Conservation (phyloP, 2,888 invertebrate species). For the Eudemis profundana region DNA sequence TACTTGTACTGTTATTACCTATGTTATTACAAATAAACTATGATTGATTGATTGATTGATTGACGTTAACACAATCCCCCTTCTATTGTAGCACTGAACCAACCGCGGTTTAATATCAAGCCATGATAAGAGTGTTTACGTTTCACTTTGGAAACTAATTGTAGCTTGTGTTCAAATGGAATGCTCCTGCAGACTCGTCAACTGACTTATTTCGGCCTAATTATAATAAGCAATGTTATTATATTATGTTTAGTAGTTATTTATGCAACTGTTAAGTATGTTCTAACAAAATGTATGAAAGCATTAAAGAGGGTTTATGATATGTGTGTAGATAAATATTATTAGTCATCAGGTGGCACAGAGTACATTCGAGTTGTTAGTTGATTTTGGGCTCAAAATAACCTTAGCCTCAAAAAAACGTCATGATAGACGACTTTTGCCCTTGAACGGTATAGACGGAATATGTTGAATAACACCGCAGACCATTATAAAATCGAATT, state of each 20-base stretch:
- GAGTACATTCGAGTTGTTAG: too few relatives aligned
- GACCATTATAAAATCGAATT: conserved; percentile 27
- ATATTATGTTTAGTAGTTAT: too few relatives aligned
- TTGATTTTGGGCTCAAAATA: too few relatives aligned
- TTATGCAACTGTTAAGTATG: too few relatives aligned
- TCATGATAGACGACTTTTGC: background rate
- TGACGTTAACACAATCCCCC: conserved; percentile 49
- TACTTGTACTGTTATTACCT: too few relatives aligned
- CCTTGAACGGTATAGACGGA: conserved; percentile 4
- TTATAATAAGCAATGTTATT: background rate
- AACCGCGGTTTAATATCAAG: conserved; percentile 57
- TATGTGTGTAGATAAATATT: too few relatives aligned
- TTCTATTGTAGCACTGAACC: conserved; percentile 56
- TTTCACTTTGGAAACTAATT: conserved; percentile 67
- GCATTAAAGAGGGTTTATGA: too few relatives aligned
- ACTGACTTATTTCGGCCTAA: conserved; percentile 7
- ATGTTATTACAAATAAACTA: too few relatives aligned
- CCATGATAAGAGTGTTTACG: conserved; percentile 74
- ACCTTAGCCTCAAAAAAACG: too few relatives aligned
- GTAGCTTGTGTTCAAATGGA: conserved; percentile 49
- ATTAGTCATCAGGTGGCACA: too few relatives aligned
- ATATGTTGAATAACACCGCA: conserved; percentile 17
- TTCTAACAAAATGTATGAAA: too few relatives aligned
- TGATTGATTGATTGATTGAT: too few relatives aligned
- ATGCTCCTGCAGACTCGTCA: conserved; percentile 7